Evolutionary conservation across 2,113 vertebrate genomes (phyloP).

Genomic region (Tragelaphus imberbis): DNA sequence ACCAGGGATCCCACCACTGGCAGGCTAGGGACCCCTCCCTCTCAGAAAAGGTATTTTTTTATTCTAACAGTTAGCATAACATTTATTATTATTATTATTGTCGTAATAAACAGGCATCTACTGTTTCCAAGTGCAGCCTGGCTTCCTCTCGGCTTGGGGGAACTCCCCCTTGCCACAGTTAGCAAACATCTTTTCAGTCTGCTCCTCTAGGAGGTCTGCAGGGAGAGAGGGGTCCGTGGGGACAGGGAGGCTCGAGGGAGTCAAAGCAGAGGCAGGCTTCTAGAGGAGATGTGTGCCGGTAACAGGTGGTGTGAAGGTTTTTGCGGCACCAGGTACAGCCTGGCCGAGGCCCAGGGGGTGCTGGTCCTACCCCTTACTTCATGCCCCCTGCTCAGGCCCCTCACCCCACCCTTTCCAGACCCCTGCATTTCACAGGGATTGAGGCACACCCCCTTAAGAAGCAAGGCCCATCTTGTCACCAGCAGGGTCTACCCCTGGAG

Average conservation of each 20-base stretch:
- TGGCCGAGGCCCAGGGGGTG: neutral
- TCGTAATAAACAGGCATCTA: conserved; percentile 37
- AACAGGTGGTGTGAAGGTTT: neutral
- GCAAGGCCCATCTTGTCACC: neutral
- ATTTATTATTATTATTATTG: conserved; percentile 33
- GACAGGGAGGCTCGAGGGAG: neutral
- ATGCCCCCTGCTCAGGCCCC: neutral
- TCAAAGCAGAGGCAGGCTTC: neutral
- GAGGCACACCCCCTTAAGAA: neutral
- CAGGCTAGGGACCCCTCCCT: conserved; percentile 73
- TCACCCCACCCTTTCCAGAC: neutral
- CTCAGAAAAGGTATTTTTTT: conserved; percentile 58
- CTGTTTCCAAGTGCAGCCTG: neutral
- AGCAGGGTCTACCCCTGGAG: neutral
- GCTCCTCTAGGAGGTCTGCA: neutral
- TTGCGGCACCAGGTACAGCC: neutral
- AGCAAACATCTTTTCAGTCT: neutral
- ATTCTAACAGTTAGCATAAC: conserved; percentile 51
- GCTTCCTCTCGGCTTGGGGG: neutral
- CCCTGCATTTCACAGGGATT: neutral
- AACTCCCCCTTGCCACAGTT: neutral
- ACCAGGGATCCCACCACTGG: neutral
- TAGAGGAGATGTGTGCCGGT: neutral
- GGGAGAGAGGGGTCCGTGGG: fast-evolving
- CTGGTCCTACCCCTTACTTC: neutral